These are phyloP conservation scores for western clawed frog (Xenopus tropicalis) DNA, from an alignment of 2,113 vertebrate species.

Conservation along the genomic window UCB_Xtro_10.0 CM004445.2:137841501-137842000, in stretches of 20 bases:
- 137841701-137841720: neutral
- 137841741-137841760: neutral
- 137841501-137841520: no score
- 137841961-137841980: conserved; percentile 3
- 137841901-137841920: neutral
- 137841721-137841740: neutral
- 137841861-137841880: conserved; percentile 34
- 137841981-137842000: neutral
- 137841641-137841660: neutral
- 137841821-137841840: conserved; percentile 1
- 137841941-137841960: neutral
- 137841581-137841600: neutral
- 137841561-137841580: neutral
- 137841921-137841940: neutral
- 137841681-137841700: neutral
- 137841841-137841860: conserved; percentile 17
- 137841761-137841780: neutral
- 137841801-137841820: neutral
- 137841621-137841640: neutral
- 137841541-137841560: neutral
- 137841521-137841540: neutral
- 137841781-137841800: neutral
- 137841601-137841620: neutral
- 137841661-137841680: neutral
- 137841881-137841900: neutral